A percentile compares a stretch with the other conserved stretches of the same genome.
Evolutionary conservation across 2,888 invertebrate genomes (phyloP).

Genomic region (Urechis unicinctus): DNA sequence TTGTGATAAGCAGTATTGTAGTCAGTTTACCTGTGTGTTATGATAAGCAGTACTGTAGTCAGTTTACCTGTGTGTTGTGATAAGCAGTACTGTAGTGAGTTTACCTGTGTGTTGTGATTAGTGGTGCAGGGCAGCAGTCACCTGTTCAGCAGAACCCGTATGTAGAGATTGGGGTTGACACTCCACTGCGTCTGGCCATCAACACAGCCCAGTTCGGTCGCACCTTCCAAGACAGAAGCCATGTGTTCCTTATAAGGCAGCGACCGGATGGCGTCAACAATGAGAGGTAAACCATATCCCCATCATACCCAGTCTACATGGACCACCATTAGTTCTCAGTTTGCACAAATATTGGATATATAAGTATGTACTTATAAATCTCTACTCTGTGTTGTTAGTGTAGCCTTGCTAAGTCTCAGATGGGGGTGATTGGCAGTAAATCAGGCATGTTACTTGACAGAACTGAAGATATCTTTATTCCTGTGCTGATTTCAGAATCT

Average conservation of each 20-base stretch:
- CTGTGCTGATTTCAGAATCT: conserved; percentile 18
- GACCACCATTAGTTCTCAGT: background rate
- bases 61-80: too few species aligned
- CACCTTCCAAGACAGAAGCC: conserved; percentile 45
- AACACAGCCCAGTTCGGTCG: conserved; percentile 48
- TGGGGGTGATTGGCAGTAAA: too few species aligned
- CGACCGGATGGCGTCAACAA: conserved; percentile 26
- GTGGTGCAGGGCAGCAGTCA: conserved; percentile 20
- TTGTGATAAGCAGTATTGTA: too few species aligned
- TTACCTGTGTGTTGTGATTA: background rate
- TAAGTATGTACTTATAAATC: background rate
- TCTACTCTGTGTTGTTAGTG: background rate
- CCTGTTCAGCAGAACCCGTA: conserved; percentile 43
- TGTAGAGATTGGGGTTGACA: conserved; percentile 34
- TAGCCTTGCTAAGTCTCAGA: background rate
- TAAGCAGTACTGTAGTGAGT: too few species aligned
- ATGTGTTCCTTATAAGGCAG: conserved; percentile 36
- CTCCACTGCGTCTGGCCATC: conserved; percentile 40
- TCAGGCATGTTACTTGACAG: too few species aligned
- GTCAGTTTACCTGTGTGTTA: too few species aligned
- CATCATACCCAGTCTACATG: background rate
- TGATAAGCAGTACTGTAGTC: too few species aligned
- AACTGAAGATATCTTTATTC: too few species aligned
- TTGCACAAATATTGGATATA: background rate
- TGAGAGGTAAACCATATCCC: conserved; percentile 5